These are phyloP conservation scores for Eublepharis macularius DNA, from an alignment of 2,113 vertebrate genomes.

Conservation along the genomic window DNA sequence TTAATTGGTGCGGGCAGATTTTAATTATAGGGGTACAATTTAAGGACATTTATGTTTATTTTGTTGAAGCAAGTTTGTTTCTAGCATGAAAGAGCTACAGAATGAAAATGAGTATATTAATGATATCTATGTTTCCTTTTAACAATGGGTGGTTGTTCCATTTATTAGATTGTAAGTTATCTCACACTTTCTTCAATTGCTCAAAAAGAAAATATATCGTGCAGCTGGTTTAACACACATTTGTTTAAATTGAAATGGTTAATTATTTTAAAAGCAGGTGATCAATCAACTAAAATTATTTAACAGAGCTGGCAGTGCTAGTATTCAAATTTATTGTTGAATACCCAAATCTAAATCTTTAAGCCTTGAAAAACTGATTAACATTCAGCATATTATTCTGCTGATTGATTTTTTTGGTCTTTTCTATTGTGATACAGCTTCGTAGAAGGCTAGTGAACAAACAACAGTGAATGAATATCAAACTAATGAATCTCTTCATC, in stretches of 20 bases:
- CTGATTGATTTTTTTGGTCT: neutral
- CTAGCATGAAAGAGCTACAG: neutral
- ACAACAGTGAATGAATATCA: neutral
- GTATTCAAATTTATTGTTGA: neutral
- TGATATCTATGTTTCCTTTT: neutral
- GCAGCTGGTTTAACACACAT: neutral
- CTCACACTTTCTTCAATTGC: too few relatives aligned
- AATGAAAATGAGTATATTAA: neutral
- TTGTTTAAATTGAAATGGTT: neutral
- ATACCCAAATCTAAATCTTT: neutral
- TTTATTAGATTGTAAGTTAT: neutral
- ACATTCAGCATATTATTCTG: neutral
- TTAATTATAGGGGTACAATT: neutral
- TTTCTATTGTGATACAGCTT: neutral
- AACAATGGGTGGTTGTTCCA: neutral
- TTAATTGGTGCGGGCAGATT: neutral
- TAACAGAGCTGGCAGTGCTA: neutral
- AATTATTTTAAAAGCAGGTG: neutral
- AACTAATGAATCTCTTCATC: neutral
- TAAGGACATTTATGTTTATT: neutral
- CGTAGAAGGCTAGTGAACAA: neutral
- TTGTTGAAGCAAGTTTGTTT: neutral
- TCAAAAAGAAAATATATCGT: neutral
- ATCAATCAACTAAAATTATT: too few relatives aligned
- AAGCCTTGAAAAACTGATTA: neutral